These are phyloP conservation scores for Gryon sp. DNA, from an alignment of 1,140 invertebrate species.

Conservation along the genomic window DNA sequence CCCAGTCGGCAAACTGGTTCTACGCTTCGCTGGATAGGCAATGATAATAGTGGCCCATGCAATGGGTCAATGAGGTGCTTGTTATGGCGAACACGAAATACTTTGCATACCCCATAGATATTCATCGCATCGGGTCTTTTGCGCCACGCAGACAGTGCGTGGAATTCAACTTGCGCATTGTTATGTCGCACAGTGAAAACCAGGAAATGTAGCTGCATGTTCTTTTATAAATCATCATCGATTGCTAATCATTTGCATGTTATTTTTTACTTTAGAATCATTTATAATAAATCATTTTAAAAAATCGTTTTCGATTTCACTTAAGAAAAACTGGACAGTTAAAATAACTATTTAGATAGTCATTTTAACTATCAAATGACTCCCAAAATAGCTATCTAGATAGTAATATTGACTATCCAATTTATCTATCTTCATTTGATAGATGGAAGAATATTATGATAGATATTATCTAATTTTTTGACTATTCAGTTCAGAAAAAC, in stretches of 20 bases:
- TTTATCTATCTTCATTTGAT: too few species aligned
- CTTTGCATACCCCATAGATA: constrained; percentile 78
- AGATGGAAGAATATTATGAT: too few species aligned
- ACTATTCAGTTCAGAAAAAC: too few species aligned
- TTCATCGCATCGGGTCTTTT: constrained; percentile 70
- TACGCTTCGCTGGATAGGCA: constrained; percentile 65
- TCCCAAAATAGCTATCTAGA: too few species aligned
- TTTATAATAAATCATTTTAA: too few species aligned
- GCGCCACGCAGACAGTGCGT: constrained; percentile 55
- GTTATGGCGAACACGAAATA: constrained; percentile 77
- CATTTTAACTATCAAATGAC: too few species aligned
- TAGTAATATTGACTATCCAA: too few species aligned
- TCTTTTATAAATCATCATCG: constrained; percentile 53
- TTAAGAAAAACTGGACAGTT: too few species aligned
- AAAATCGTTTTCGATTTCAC: too few species aligned
- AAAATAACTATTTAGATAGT: too few species aligned
- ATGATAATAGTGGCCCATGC: constrained; percentile 66
- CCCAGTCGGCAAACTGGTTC: constrained; percentile 73
- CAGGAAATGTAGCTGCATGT: constrained; percentile 46
- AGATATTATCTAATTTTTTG: too few species aligned
- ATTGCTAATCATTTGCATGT: not conserved
- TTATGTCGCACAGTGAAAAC: constrained; percentile 48
- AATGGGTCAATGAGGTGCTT: constrained; percentile 79
- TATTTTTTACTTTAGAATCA: too few species aligned
- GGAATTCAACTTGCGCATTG: constrained; percentile 57